A percentile compares a stretch with the other conserved stretches of the same genome.
These are phyloP conservation scores for Euschistus heros DNA, from an alignment of 1,140 invertebrate species.

Conservation along the genomic window DNA sequence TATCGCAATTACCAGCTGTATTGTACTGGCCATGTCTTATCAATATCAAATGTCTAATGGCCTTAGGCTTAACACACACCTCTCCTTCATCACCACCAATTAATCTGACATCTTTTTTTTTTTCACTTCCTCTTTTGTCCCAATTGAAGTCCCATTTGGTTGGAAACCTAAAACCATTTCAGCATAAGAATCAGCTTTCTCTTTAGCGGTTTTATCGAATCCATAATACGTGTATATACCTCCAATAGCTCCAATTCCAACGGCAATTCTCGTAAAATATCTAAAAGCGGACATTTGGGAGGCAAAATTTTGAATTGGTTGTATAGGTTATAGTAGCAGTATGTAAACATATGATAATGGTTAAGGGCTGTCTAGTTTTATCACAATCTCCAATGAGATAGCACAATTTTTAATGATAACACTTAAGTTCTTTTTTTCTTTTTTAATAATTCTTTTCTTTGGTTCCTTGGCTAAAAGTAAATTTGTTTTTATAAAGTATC, in stretches of 20 bases:
- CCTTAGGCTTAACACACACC: conserved; percentile 45
- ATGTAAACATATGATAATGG: conserved; percentile 7
- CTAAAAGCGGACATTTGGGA: neutral
- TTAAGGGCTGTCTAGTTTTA: neutral
- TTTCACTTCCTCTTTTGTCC: conserved; percentile 10
- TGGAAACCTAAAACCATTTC: neutral
- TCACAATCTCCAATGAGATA: conserved; percentile 11
- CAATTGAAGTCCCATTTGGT: conserved; percentile 12
- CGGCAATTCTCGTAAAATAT: neutral
- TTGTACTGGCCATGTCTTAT: conserved; percentile 94
- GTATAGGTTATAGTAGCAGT: neutral
- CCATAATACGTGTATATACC: conserved; percentile 3
- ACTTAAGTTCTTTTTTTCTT: neutral
- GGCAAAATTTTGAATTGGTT: neutral
- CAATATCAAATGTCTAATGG: conserved; percentile 72
- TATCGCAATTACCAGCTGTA: conserved; percentile 57
- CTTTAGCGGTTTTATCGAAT: neutral
- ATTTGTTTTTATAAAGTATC: no score
- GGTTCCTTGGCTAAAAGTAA: neutral
- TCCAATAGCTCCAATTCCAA: conserved; percentile 10
- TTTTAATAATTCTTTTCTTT: neutral
- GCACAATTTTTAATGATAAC: conserved; percentile 8
- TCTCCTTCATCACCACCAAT: conserved; percentile 38
- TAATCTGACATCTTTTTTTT: conserved; percentile 34
- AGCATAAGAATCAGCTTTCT: neutral